Conservation (phyloP, 2,888 invertebrate genomes). For the Zaprionus lineosus region DNA sequence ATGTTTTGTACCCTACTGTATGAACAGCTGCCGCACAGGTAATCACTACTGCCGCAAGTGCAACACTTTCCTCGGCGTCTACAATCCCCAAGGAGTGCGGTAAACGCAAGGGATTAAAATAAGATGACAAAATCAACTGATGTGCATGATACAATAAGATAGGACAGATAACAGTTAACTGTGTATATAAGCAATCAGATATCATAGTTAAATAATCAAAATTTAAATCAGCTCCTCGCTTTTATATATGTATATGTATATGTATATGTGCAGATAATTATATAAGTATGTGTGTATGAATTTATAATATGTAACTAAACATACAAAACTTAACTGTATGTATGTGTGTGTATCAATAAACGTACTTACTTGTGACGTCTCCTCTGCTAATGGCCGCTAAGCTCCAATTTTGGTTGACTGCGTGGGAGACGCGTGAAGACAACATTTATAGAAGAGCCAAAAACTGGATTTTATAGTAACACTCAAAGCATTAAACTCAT, state of each 20-base stretch:
- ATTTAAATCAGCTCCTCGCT: constrained; percentile 27
- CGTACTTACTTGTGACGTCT: no score
- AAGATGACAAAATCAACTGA: neutral
- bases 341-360: no score
- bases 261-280: no score
- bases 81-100: constrained; percentile 59
- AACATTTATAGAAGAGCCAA: no score
- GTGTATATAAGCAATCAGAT: constrained; percentile 16
- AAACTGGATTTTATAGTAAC: no score
- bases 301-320: no score
- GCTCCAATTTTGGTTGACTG: no score
- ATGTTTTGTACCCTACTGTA: constrained; percentile 81
- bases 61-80: constrained; percentile 80
- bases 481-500: no score
- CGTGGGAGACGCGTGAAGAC: no score
- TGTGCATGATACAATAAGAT: constrained; percentile 6
- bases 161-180: constrained; percentile 35
- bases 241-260: constrained; percentile 19
- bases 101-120: constrained; percentile 21
- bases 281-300: no score
- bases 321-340: no score
- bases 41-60: constrained; percentile 81
- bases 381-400: no score
- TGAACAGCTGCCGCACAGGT: constrained; percentile 82
- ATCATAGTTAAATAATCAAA: constrained; percentile 9